A percentile compares a stretch with the other conserved stretches of the same genome.
phyloP scores from a whole-genome alignment of 2,888 invertebrate species.

The Gari tellinella region DNA sequence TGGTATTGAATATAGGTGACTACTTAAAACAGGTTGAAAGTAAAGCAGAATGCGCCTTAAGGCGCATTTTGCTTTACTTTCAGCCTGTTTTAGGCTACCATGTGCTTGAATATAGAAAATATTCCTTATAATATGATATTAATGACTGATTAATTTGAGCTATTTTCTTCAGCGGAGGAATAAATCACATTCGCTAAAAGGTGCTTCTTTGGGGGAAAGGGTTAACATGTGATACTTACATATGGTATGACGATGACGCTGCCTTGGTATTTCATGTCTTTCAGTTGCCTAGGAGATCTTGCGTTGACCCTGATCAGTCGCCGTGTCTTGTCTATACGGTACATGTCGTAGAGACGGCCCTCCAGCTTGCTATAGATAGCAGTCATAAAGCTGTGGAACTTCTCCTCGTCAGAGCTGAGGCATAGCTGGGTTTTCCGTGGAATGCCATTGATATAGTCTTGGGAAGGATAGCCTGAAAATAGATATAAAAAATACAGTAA shows the following conservation, averaged over 20 bases:
- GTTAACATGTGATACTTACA: constrained; percentile 64
- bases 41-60: too few relatives aligned
- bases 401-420: constrained; percentile 49
- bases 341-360: constrained; percentile 64
- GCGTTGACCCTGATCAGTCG: constrained; percentile 64
- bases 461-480: constrained; percentile 66
- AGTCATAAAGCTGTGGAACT: constrained; percentile 57
- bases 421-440: constrained; percentile 64
- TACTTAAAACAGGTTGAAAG: too few relatives aligned
- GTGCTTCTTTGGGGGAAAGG: too few relatives aligned
- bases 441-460: constrained; percentile 65
- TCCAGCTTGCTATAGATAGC: constrained; percentile 59
- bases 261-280: constrained; percentile 70
- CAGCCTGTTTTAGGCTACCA: too few relatives aligned
- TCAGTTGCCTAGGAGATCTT: constrained; percentile 65
- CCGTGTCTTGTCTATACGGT: constrained; percentile 68
- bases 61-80: too few relatives aligned
- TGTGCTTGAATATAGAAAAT: too few relatives aligned
- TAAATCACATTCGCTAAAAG: too few relatives aligned
- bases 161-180: too few relatives aligned
- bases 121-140: too few relatives aligned
- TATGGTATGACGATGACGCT: constrained; percentile 71
- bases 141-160: too few relatives aligned
- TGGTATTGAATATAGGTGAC: too few relatives aligned
- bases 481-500: too few relatives aligned